Conservation (phyloP, 1,140 invertebrate genomes). For the Drosophila repletoides region DNA sequence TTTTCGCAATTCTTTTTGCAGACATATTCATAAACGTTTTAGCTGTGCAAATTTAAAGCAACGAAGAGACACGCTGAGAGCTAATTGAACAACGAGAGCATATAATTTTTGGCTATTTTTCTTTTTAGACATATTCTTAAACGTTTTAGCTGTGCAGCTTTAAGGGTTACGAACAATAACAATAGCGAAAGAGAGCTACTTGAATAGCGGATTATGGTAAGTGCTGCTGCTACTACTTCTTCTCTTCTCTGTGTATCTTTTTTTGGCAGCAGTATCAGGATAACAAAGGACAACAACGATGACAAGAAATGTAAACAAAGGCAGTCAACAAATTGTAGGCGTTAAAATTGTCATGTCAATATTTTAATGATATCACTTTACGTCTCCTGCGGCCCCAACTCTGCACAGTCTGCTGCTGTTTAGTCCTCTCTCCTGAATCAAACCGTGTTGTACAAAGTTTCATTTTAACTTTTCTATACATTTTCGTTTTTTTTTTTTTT, state of each 20-base stretch:
- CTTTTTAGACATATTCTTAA: background rate
- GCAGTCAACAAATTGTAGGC: slow-evolving; percentile 72
- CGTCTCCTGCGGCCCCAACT: slow-evolving; percentile 17
- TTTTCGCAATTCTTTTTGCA: too few species aligned
- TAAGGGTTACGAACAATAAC: background rate
- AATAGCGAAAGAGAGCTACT: background rate
- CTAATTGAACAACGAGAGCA: background rate
- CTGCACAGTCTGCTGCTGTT: background rate
- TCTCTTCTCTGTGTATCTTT: too few species aligned
- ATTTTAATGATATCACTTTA: slow-evolving; percentile 81
- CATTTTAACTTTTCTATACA: slow-evolving; percentile 59
- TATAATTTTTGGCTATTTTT: background rate
- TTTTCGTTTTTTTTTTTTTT: slow-evolving; percentile 17
- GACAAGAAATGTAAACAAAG: slow-evolving; percentile 35
- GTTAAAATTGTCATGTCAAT: slow-evolving; percentile 79
- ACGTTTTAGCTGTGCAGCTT: background rate
- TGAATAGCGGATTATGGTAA: too few species aligned
- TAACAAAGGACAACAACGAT: too few species aligned
- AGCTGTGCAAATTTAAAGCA: too few species aligned
- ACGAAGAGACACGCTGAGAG: background rate
- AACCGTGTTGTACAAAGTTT: slow-evolving; percentile 59
- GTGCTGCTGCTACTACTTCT: too few species aligned
- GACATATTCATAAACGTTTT: too few species aligned
- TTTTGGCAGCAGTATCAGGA: too few species aligned
- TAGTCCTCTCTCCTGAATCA: slow-evolving; percentile 6